Evolutionary conservation across 2,113 vertebrate species (phyloP), one percentile per base, ranked within the genome.

Genomic region (Colossoma macropomum): DNA sequence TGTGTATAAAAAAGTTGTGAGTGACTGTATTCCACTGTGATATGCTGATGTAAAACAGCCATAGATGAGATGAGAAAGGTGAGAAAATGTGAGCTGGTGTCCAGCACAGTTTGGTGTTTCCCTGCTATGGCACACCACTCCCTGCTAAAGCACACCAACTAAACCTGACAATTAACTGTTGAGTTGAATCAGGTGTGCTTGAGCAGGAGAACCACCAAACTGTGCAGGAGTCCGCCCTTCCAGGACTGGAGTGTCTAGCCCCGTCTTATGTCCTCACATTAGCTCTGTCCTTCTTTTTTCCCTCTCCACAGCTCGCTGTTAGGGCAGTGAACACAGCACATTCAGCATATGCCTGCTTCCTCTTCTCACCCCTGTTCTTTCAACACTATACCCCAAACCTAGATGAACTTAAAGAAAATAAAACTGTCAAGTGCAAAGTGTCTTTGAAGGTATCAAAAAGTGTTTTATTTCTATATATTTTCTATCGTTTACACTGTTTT

Each of bases 361-460:
- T 96, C 87, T 99, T 99, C 92, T 95, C 96, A 0, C 90, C 96
- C 10, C 68, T 95, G 81, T 99, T 98, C 92, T 98, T 99, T 88
- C 94, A 97, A 76, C 88, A 90, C 62, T 99, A 99, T 91, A 92
- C 88, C 34, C 90, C 92, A 84, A 88, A 86, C 68, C 25, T 90
- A 17, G 79, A 23, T 1, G 11, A 87, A 69, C 89, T 89, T 0
- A 89, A 89, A 0, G 79, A 73, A 70, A 86, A 71, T 84, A 86
- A 86, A 77, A 70, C 87, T 32, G 79, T 89, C 16, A 95, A 93
- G 27, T 98, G 95, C 90, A 97, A 97, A 92, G 63, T 99, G 81
- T 50, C 88, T 59, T 92, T 97, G 86, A 99, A 98, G 96, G 98
- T 98, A 95, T 54, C 30, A 45, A 23, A 81, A 32, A 48, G 23